Conservation (phyloP, 1,140 invertebrate species). For the Cyclargus thomasi region DNA sequence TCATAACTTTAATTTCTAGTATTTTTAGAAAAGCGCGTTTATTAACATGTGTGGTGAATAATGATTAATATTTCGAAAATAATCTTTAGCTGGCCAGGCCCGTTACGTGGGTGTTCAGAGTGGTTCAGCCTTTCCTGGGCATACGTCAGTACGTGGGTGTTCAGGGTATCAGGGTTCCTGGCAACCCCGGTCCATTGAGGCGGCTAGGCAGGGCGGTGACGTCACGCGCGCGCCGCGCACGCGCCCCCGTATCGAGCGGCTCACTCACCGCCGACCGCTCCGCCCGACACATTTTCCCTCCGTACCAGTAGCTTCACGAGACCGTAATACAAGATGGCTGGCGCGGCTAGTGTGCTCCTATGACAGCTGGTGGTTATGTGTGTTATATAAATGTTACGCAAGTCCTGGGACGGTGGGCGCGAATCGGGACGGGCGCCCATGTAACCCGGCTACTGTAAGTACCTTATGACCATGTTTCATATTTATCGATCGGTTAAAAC, state of each 20-base stretch:
- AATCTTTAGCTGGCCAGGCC: no score
- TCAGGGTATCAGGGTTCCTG: not conserved
- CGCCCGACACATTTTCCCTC: slow-evolving; percentile 64
- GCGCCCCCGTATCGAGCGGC: slow-evolving; percentile 67
- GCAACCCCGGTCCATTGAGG: slow-evolving; percentile 54
- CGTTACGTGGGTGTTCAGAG: not conserved
- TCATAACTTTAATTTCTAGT: no score
- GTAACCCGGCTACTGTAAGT: slow-evolving; percentile 60
- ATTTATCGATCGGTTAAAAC: slow-evolving; percentile 53
- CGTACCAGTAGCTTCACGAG: slow-evolving; percentile 36
- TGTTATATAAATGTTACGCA: slow-evolving; percentile 71
- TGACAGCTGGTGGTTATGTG: slow-evolving; percentile 55
- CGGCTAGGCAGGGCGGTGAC: slow-evolving; percentile 53
- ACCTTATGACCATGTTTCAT: slow-evolving; percentile 33
- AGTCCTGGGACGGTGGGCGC: slow-evolving; percentile 49
- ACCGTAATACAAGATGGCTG: slow-evolving; percentile 60
- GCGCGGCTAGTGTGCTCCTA: slow-evolving; percentile 40
- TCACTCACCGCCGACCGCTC: slow-evolving; percentile 62
- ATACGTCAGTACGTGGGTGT: not conserved
- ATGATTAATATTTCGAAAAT: no score
- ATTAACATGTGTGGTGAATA: no score
- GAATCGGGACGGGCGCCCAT: slow-evolving; percentile 54
- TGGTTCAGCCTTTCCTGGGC: not conserved
- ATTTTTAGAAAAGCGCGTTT: no score
- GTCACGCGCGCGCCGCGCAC: slow-evolving; percentile 59